Evolutionary conservation across 2,113 vertebrate genomes (phyloP).

Genomic region (Anarrhichthys ocellatus): DNA sequence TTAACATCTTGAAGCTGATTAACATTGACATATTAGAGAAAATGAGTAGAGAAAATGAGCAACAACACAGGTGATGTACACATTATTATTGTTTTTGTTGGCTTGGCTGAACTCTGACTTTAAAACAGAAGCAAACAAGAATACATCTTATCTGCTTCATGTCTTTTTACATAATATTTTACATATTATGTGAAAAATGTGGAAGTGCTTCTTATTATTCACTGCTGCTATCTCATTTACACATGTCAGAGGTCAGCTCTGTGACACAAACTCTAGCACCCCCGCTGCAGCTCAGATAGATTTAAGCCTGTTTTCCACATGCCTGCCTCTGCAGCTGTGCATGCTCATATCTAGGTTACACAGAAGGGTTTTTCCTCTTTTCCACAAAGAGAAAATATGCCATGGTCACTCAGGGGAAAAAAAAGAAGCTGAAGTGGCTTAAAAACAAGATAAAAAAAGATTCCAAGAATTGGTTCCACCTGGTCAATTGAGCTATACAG

Average conservation of each 20-base stretch:
- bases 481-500: constrained; percentile 51
- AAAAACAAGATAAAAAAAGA: constrained; percentile 66
- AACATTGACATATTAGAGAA: not conserved
- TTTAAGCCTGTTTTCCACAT: constrained; percentile 80
- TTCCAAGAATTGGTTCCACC: constrained; percentile 79
- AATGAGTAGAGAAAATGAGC: not conserved
- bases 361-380: constrained; percentile 62
- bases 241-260: constrained; percentile 65
- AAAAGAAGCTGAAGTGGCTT: constrained; percentile 63
- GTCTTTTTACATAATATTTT: too few relatives aligned
- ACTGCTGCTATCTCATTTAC: too few relatives aligned
- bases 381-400: constrained; percentile 69
- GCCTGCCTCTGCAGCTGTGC: constrained; percentile 79
- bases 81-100: constrained; percentile 24
- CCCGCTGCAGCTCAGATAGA: constrained; percentile 68
- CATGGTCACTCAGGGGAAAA: constrained; percentile 41
- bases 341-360: constrained; percentile 75
- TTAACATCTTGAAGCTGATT: not conserved
- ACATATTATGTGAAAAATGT: too few relatives aligned
- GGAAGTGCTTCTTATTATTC: too few relatives aligned
- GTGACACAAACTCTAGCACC: constrained; percentile 59
- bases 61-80: constrained; percentile 8
- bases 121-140: constrained; percentile 33
- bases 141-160: constrained; percentile 24
- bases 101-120: constrained; percentile 21